Percentiles rank a stretch among this genome's conserved stretches.
phyloP scores from a whole-genome alignment of 2,113 vertebrate species.

The Sminthopsis crassicaudata region DNA sequence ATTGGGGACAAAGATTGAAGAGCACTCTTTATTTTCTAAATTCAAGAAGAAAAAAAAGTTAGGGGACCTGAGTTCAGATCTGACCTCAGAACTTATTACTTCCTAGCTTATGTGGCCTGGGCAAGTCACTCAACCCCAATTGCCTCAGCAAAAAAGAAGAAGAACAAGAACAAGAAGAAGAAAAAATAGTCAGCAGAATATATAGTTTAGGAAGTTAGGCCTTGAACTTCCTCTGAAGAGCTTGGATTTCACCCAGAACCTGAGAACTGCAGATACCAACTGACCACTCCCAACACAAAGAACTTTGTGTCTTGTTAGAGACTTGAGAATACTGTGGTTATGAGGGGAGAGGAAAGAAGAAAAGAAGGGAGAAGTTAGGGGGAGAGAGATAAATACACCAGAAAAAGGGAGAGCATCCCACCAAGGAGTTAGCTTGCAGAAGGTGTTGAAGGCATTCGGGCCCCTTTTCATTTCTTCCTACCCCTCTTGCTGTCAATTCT shows the following conservation, averaged over 20 bases:
- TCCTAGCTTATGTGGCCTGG: too few relatives aligned
- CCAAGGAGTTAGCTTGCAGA: conserved; percentile 40
- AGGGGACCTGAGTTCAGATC: too few relatives aligned
- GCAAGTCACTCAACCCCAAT: too few relatives aligned
- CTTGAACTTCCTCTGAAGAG: not conserved
- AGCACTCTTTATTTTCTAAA: not conserved
- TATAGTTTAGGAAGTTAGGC: not conserved
- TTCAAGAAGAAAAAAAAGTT: not conserved
- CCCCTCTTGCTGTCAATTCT: conserved; percentile 38
- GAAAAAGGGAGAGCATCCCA: conserved; percentile 28
- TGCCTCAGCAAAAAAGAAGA: too few relatives aligned
- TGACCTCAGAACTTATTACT: too few relatives aligned
- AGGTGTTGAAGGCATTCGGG: conserved; percentile 12
- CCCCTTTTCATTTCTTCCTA: conserved; percentile 43
- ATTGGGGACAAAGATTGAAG: not conserved
- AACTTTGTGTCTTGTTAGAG: conserved; percentile 65
- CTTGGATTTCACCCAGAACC: not conserved
- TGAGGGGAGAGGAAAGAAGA: conserved; percentile 59
- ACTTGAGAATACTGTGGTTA: not conserved
- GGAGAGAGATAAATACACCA: not conserved
- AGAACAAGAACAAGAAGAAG: too few relatives aligned
- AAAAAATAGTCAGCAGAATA: not conserved
- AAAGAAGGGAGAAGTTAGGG: conserved; percentile 22
- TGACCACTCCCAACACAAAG: not conserved
- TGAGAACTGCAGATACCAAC: conserved; percentile 74